phyloP scores from a whole-genome alignment of 2,113 vertebrate genomes.

The Thunnus thynnus region DNA sequence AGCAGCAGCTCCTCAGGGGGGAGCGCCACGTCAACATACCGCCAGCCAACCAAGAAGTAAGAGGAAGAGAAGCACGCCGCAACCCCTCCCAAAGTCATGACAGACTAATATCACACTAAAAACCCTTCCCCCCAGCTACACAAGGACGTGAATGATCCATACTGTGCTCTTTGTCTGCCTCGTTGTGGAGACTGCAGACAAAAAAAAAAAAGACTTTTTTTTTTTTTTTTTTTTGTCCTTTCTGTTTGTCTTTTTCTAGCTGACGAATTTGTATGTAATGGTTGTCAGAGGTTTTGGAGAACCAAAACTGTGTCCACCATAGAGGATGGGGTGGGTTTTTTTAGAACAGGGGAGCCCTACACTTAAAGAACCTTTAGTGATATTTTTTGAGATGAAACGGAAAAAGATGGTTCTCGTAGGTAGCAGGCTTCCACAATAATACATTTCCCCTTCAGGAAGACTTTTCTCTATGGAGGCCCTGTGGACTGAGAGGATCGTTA shows the following conservation, averaged over 20 bases:
- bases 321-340: slow-evolving; percentile 33
- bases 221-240: slow-evolving; percentile 34
- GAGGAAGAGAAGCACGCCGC: slow-evolving; percentile 89
- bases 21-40: slow-evolving; percentile 89
- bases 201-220: slow-evolving; percentile 26
- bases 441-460: no score
- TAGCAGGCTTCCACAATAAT: background rate
- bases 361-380: slow-evolving; percentile 59
- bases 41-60: slow-evolving; percentile 98
- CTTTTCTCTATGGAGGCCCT: slow-evolving; percentile 50
- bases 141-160: slow-evolving; percentile 76
- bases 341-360: slow-evolving; percentile 69
- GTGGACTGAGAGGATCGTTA: slow-evolving; percentile 65
- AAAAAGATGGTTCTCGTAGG: slow-evolving; percentile 68
- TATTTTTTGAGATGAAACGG: slow-evolving; percentile 76
- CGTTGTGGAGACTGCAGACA: slow-evolving; percentile 67
- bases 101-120: slow-evolving; percentile 60
- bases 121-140: slow-evolving; percentile 37
- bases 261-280: slow-evolving; percentile 76
- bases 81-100: slow-evolving; percentile 86
- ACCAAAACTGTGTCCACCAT: slow-evolving; percentile 58
- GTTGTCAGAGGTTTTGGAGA: slow-evolving; percentile 70
- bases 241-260: slow-evolving; percentile 75
- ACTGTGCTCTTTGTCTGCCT: slow-evolving; percentile 79
- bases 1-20: slow-evolving; percentile 87